A percentile compares a stretch with the other conserved stretches of the same genome.
Evolutionary conservation across 2,888 invertebrate species (phyloP).

Genomic region (Toxonevra muliebris): DNA sequence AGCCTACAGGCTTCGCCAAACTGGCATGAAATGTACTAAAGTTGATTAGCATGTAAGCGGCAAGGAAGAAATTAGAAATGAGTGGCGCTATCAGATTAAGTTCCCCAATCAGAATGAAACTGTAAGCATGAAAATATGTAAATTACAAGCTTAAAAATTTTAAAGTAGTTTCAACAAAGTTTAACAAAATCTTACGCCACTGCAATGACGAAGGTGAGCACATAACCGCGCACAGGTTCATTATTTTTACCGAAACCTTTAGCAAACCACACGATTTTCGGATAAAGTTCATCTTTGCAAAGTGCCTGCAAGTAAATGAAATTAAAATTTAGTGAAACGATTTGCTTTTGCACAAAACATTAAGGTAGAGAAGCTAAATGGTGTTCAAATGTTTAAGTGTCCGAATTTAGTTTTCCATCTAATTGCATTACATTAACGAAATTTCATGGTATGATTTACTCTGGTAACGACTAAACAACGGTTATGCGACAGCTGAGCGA

Average conservation of each 20-base stretch:
- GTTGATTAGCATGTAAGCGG: constrained; percentile 92
- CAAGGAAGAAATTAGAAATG: constrained; percentile 93
- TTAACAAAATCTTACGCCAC: constrained; percentile 73
- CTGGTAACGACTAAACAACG: too few relatives aligned
- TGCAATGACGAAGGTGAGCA: constrained; percentile 91
- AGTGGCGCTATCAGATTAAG: constrained; percentile 89
- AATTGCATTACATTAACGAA: too few relatives aligned
- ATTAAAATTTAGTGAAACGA: not conserved
- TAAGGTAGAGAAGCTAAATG: not conserved
- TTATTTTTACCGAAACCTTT: constrained; percentile 84
- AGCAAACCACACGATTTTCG: constrained; percentile 89
- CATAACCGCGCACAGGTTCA: constrained; percentile 88
- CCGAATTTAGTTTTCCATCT: too few relatives aligned
- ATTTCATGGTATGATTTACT: too few relatives aligned
- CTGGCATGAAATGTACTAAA: constrained; percentile 96
- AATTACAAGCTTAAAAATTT: not conserved
- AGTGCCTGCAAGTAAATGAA: constrained; percentile 71
- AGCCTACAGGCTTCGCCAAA: constrained; percentile 85
- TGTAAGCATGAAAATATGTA: constrained; percentile 35
- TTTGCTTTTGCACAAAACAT: not conserved
- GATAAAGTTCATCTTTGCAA: constrained; percentile 94
- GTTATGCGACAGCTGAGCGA: too few relatives aligned
- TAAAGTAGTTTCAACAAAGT: constrained; percentile 1
- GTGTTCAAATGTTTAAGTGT: too few relatives aligned
- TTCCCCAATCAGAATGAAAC: constrained; percentile 73